Conservation (phyloP, 1,140 invertebrate genomes). For the Pseudomyrmex concolor region DNA sequence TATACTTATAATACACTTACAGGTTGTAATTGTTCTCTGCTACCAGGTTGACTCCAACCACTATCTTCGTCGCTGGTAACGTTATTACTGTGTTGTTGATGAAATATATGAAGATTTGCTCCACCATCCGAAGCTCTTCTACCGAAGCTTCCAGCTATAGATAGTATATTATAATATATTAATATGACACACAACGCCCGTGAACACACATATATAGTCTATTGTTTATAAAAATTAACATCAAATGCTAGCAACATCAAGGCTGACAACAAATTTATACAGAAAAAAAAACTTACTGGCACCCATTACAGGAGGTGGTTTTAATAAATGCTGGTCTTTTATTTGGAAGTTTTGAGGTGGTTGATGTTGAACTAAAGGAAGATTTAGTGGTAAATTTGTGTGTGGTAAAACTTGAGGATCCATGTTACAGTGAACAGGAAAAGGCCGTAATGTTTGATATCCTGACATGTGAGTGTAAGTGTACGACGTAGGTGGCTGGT, state of each 20-base stretch:
- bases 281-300: conserved; percentile 87
- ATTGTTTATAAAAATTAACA: no score
- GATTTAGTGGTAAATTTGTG: conserved; percentile 90
- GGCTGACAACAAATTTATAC: not conserved
- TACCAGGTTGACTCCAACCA: conserved; percentile 88
- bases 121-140: conserved; percentile 97
- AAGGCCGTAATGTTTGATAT: conserved; percentile 77
- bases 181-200: not conserved
- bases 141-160: conserved; percentile 91
- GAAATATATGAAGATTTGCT: conserved; percentile 94
- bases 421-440: conserved; percentile 80
- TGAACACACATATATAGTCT: no score
- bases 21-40: conserved; percentile 86
- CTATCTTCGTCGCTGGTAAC: conserved; percentile 84
- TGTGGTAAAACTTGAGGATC: conserved; percentile 85
- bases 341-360: conserved; percentile 94
- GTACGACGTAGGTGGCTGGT: conserved; percentile 86
- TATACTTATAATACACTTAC: conserved; percentile 75
- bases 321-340: conserved; percentile 96
- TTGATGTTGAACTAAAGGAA: conserved; percentile 91
- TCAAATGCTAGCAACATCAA: conserved; percentile 2
- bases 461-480: conserved; percentile 80
- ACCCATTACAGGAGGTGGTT: conserved; percentile 95
- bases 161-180: not conserved
- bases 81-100: conserved; percentile 85